Evolutionary conservation across 1,140 invertebrate species (phyloP).

Genomic region (Bactericera cockerelli): DNA sequence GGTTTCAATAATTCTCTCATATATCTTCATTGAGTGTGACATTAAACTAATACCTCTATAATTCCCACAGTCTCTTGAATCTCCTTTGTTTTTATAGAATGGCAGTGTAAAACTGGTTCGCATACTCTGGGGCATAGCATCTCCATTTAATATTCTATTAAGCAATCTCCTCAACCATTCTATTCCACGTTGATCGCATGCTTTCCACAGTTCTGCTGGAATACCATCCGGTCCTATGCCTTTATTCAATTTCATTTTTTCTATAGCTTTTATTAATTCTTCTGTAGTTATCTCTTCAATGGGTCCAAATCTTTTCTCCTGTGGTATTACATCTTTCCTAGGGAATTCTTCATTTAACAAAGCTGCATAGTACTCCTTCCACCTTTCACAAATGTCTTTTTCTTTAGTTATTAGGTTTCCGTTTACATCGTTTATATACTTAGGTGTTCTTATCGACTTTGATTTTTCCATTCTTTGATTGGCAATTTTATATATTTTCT

Average conservation of each 20-base stretch:
- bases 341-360: constrained; percentile 11
- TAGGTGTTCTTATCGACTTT: constrained; percentile 5
- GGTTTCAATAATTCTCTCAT: neutral
- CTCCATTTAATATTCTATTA: constrained; percentile 6
- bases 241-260: constrained; percentile 3
- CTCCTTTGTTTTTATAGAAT: constrained; percentile 10
- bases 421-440: constrained; percentile 8
- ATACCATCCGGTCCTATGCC: constrained; percentile 8
- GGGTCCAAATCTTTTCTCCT: neutral
- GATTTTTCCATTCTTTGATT: constrained; percentile 5
- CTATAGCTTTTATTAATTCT: neutral
- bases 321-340: neutral
- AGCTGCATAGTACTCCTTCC: constrained; percentile 9
- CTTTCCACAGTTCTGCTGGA: constrained; percentile 12
- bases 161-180: constrained; percentile 4
- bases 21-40: constrained; percentile 6
- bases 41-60: constrained; percentile 10
- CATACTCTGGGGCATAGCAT: neutral
- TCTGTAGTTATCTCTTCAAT: neutral
- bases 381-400: neutral
- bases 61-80: constrained; percentile 4
- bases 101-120: constrained; percentile 4
- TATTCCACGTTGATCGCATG: neutral
- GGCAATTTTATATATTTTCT: constrained; percentile 12
- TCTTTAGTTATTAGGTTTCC: constrained; percentile 8